A percentile compares a stretch with the other conserved stretches of the same genome.
Evolutionary conservation across 2,113 vertebrate genomes (phyloP).

Genomic region (Clarias magur): DNA sequence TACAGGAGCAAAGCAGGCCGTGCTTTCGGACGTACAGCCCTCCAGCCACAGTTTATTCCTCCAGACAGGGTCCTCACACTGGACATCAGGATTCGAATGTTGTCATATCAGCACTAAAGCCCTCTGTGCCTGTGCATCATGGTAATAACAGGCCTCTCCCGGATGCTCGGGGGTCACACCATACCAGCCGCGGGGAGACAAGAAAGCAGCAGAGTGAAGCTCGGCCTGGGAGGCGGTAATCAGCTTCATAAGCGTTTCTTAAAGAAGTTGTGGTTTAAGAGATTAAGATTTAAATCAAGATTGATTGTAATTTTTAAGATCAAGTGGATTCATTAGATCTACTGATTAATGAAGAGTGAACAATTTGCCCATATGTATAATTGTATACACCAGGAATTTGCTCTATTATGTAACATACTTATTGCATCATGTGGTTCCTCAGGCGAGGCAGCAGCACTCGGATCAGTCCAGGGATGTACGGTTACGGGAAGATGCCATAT

Average conservation of each 20-base stretch:
- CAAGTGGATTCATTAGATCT: background rate
- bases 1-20: slow-evolving; percentile 85
- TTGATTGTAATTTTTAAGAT: background rate
- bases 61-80: slow-evolving; percentile 57
- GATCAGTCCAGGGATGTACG: slow-evolving; percentile 86
- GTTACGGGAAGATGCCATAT: slow-evolving; percentile 85
- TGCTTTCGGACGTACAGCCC: slow-evolving; percentile 78
- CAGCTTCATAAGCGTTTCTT: background rate
- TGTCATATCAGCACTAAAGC: slow-evolving; percentile 80
- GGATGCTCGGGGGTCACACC: slow-evolving; percentile 50
- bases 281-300: background rate
- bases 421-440: slow-evolving; percentile 21
- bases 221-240: slow-evolving; percentile 75
- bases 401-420: background rate
- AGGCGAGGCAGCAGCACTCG: slow-evolving; percentile 74
- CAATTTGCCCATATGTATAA: background rate
- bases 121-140: slow-evolving; percentile 76
- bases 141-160: slow-evolving; percentile 54
- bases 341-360: background rate
- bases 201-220: slow-evolving; percentile 38
- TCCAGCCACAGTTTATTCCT: slow-evolving; percentile 51
- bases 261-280: background rate
- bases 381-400: background rate
- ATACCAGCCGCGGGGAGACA: slow-evolving; percentile 11
- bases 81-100: slow-evolving; percentile 59